Conservation (phyloP, 2,888 invertebrate genomes). For the Anorthoa munda region DNA sequence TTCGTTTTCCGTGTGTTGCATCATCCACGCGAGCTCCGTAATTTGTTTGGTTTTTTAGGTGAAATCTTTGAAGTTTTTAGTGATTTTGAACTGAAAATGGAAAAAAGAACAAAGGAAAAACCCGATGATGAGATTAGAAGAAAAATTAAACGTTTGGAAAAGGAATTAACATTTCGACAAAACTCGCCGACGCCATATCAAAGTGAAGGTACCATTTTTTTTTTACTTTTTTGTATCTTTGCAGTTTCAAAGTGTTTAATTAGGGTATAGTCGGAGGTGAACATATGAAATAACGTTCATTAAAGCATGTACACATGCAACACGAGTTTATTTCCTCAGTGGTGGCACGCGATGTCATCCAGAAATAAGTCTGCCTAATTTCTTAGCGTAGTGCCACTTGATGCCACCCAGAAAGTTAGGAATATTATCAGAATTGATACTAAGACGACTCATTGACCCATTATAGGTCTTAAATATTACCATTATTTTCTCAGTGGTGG, state of each 20-base stretch:
- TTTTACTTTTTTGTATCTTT: no score
- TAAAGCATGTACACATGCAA: background rate
- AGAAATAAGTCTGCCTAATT: background rate
- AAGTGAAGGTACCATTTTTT: background rate
- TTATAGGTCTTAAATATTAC: background rate
- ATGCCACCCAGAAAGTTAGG: background rate
- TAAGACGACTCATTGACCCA: background rate
- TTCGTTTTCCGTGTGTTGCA: no score
- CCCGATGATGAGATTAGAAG: background rate
- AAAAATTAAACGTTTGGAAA: constrained; percentile 5
- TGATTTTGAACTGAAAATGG: background rate
- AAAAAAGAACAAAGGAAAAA: background rate
- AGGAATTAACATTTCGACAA: constrained; percentile 1
- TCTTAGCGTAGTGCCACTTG: background rate
- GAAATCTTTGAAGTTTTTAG: no score
- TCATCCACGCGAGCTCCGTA: no score
- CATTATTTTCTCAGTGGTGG: constrained; percentile 6
- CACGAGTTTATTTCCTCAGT: background rate
- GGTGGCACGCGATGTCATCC: no score
- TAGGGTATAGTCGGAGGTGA: background rate
- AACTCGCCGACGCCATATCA: background rate
- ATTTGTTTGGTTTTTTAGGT: no score
- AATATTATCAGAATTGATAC: background rate
- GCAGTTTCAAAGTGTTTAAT: background rate
- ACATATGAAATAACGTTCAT: background rate